These are phyloP conservation scores for Brachyhypopomus occidentalis DNA, from an alignment of 2,113 vertebrate species.

Conservation along the genomic window DNA sequence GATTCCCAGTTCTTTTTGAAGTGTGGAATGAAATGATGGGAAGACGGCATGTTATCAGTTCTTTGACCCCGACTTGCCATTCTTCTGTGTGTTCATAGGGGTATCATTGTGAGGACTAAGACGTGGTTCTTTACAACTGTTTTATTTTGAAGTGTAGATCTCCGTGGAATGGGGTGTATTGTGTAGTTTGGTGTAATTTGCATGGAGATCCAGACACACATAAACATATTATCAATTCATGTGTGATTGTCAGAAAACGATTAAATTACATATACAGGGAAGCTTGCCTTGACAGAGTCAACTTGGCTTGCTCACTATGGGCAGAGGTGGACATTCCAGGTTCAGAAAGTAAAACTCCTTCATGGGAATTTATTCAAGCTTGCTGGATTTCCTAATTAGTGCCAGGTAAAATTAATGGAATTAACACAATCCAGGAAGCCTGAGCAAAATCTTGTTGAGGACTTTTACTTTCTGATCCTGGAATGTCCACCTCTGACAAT, in stretches of 20 bases:
- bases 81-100: not conserved
- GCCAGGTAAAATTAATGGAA: too few species aligned
- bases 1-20: conserved; percentile 67
- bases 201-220: not conserved
- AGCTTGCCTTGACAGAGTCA: not conserved
- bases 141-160: not conserved
- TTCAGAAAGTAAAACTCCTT: too few species aligned
- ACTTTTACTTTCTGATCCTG: too few species aligned
- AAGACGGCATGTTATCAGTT: conserved; percentile 46
- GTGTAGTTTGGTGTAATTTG: not conserved
- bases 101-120: not conserved
- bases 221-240: not conserved
- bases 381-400: too few species aligned
- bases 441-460: too few species aligned
- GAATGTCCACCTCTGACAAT: too few species aligned
- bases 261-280: not conserved
- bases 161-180: not conserved
- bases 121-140: not conserved
- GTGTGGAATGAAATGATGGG: conserved; percentile 45
- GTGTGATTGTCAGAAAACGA: not conserved
- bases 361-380: too few species aligned
- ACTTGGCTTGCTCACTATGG: too few species aligned
- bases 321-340: too few species aligned
- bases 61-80: conserved; percentile 31
- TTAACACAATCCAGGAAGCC: too few species aligned